Base-by-base conservation (phyloP, 2,797 vertebrate species). In the Pelochelys cantorii region DNA sequence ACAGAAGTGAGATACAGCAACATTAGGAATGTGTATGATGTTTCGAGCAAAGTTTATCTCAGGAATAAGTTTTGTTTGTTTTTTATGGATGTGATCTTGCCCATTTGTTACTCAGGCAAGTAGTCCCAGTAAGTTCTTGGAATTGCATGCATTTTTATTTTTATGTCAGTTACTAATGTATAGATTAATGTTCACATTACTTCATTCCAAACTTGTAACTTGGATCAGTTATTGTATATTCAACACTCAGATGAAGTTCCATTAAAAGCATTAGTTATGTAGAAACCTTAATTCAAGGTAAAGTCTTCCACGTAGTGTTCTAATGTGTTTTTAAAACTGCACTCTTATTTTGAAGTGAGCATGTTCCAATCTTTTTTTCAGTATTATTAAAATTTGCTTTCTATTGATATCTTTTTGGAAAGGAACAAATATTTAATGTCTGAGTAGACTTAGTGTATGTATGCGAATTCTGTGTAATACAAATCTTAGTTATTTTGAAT, bases 401-500 rank as follows among this genome's bases (percentile, higher is more conserved):
- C 92, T 87, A 68, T 92, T 87, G 86, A 54, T 22, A 31, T 83
- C 1, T 68, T 87, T 87, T 97, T 94, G 59, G 82, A 56, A 83
- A 60, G 71, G 34, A 93, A 79, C 65, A 84, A 60, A 87, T 94
- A 88, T 22, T 85, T 91, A 71, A 34, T 42, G 31, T 88, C 91
- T 88, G n/a, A 23, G 92, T 84, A 8, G 57, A 56, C 15, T 79
- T 59, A 55, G 79, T 79, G n/a, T 91, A 14, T 34, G 17, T n/a
- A 14, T 68, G 18, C 20, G 2, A 37, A 37, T 71, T 57, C 5
- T 81, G 25, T n/a, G 59, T 79, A 59, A 86, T 90, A 90, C 42
- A 94, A 79, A 95, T 84, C 80, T 90, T 68, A 94, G 88, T 93
- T 94, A n/a, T 95, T 94, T 88, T 93, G 8, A 84, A 84, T 97